A percentile compares a stretch with the other conserved stretches of the same genome.
These are phyloP conservation scores for Drosophila santomea DNA, from an alignment of 1,140 invertebrate genomes.

Conservation along the genomic window DNA sequence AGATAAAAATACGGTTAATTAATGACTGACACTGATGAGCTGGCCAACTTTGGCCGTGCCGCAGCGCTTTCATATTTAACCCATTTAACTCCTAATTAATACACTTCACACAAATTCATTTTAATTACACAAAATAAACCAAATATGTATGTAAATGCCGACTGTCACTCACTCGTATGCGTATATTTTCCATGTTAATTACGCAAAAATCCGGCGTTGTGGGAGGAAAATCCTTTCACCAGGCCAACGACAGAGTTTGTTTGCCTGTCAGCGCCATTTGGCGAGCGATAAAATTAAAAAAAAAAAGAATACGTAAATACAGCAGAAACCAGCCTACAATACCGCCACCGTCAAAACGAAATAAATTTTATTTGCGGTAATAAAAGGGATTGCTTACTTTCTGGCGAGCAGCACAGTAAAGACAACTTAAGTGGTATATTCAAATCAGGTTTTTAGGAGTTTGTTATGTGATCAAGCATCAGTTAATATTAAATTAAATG, in stretches of 20 bases:
- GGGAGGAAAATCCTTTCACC: conserved; percentile 22
- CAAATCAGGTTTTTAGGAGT: background rate
- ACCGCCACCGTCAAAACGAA: conserved; percentile 66
- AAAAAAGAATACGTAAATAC: conserved; percentile 35
- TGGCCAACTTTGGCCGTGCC: conserved; percentile 17
- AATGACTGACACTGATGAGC: conserved; percentile 53
- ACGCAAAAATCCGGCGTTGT: conserved; percentile 36
- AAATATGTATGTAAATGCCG: conserved; percentile 75
- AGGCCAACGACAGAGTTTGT: conserved; percentile 31
- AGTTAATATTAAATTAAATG: background rate
- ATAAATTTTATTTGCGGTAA: conserved; percentile 76
- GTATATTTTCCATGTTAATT: conserved; percentile 68
- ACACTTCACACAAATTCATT: conserved; percentile 81
- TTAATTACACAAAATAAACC: conserved; percentile 81
- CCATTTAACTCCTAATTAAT: conserved; percentile 83
- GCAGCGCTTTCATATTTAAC: conserved; percentile 60
- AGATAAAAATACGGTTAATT: conserved; percentile 62
- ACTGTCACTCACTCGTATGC: conserved; percentile 39
- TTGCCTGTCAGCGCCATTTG: conserved; percentile 75
- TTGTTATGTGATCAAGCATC: background rate
- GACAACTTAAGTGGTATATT: conserved; percentile 47
- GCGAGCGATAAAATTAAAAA: conserved; percentile 42
- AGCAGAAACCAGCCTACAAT: conserved; percentile 31
- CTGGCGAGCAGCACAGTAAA: conserved; percentile 56
- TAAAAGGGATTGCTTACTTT: conserved; percentile 61